Percentiles rank a stretch among this genome's conserved stretches.
These are phyloP conservation scores for Metopolophium dirhodum DNA, from an alignment of 1,140 invertebrate genomes.

Conservation along the genomic window DNA sequence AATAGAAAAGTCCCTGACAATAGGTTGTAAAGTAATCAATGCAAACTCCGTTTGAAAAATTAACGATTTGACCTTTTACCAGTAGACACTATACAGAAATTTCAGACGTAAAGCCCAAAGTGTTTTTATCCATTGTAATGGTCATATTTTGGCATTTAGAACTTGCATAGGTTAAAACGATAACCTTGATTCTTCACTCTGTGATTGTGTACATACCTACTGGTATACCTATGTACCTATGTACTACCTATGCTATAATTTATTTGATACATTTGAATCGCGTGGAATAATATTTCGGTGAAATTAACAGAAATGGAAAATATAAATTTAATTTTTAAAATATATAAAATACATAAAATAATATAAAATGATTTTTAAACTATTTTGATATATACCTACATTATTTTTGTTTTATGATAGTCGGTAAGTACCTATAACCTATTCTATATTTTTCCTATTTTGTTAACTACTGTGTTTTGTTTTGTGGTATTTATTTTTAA, in stretches of 20 bases:
- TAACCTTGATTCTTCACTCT: neutral
- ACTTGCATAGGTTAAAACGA: conserved; percentile 28
- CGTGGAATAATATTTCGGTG: too few species aligned
- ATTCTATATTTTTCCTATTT: too few species aligned
- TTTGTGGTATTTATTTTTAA: too few species aligned
- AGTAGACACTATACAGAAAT: neutral
- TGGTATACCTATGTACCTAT: too few species aligned
- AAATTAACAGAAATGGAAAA: too few species aligned
- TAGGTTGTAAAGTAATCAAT: conserved; percentile 21
- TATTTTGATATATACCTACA: too few species aligned
- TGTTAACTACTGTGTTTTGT: too few species aligned
- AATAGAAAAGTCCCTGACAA: conserved; percentile 6
- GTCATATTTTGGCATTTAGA: conserved; percentile 53
- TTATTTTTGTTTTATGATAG: too few species aligned
- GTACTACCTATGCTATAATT: neutral
- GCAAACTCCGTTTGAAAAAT: conserved; percentile 53
- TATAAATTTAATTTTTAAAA: too few species aligned
- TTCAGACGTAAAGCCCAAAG: neutral
- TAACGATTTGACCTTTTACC: conserved; percentile 52
- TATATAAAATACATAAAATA: too few species aligned
- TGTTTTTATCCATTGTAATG: conserved; percentile 34
- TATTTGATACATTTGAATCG: neutral
- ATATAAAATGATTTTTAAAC: too few species aligned
- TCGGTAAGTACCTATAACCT: too few species aligned
- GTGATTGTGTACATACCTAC: neutral